These are phyloP conservation scores for Phalloptychus januarius DNA, from an alignment of 2,797 vertebrate genomes.

Conservation along the genomic window DNA sequence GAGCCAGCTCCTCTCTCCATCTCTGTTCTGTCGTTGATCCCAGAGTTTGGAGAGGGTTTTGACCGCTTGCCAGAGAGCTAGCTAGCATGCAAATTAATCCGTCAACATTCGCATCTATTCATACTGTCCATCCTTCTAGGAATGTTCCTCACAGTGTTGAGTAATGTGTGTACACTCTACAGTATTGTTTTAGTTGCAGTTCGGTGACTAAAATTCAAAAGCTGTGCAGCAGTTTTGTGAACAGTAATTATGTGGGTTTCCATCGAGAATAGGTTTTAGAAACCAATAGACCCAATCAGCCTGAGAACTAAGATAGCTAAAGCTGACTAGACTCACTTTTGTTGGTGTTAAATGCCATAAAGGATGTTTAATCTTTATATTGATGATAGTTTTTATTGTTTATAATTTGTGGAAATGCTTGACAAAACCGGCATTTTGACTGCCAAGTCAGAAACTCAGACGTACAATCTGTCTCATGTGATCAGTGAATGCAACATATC, in stretches of 20 bases:
- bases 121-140: slow-evolving; percentile 56
- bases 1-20: slow-evolving; percentile 44
- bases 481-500: neutral
- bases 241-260: slow-evolving; percentile 34
- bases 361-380: neutral
- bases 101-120: slow-evolving; percentile 66
- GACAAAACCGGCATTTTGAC: neutral
- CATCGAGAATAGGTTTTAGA: slow-evolving; percentile 10
- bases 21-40: slow-evolving; percentile 50
- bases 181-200: slow-evolving; percentile 65
- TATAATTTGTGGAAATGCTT: neutral
- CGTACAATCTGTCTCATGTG: neutral
- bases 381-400: neutral
- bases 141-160: slow-evolving; percentile 49
- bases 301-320: neutral
- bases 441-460: neutral
- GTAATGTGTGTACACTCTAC: slow-evolving; percentile 57
- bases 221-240: slow-evolving; percentile 5
- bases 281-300: slow-evolving; percentile 11
- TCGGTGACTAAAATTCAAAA: slow-evolving; percentile 33
- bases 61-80: slow-evolving; percentile 50
- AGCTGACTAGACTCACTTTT: neutral
- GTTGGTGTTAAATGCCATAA: neutral
- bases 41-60: slow-evolving; percentile 64
- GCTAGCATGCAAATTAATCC: slow-evolving; percentile 68